phyloP scores from a whole-genome alignment of 92 coral and sea anemone genomes.

The Epizoanthus ramosus region DNA sequence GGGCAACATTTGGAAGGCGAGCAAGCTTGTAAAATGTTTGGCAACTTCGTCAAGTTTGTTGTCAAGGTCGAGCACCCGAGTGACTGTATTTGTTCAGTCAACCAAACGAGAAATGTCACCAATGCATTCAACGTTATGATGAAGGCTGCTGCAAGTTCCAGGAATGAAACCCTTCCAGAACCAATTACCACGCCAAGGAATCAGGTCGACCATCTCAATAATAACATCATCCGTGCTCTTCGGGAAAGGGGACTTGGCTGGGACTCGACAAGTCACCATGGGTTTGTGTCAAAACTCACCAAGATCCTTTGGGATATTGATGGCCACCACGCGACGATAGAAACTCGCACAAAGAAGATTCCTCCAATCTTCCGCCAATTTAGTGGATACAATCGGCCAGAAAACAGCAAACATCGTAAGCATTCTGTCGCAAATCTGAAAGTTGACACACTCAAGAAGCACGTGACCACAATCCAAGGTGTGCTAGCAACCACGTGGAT shows the following conservation, averaged over 20 bases:
- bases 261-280: slow-evolving; percentile 39
- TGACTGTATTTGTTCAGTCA: too few relatives aligned
- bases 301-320: slow-evolving; percentile 18
- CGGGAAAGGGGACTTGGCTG: slow-evolving; percentile 19
- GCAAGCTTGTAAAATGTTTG: slow-evolving; percentile 14
- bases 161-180: too few relatives aligned
- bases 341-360: slow-evolving; percentile 35
- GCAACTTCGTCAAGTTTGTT: slow-evolving; percentile 38
- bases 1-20: slow-evolving; percentile 32
- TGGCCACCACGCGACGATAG: slow-evolving; percentile 12
- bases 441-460: slow-evolving; percentile 13
- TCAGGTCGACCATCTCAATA: slow-evolving; percentile 20
- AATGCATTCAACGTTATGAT: slow-evolving; percentile 51
- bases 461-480: slow-evolving; percentile 26
- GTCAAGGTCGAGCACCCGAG: slow-evolving; percentile 31
- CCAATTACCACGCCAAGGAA: slow-evolving; percentile 34
- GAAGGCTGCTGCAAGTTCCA: slow-evolving; percentile 49
- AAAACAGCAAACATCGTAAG: slow-evolving; percentile 24
- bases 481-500: slow-evolving; percentile 18
- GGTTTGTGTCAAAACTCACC: slow-evolving; percentile 24
- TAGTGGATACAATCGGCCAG: slow-evolving; percentile 31
- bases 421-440: slow-evolving; percentile 4
- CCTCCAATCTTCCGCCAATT: slow-evolving; percentile 14
- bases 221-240: slow-evolving; percentile 7
- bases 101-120: slow-evolving; percentile 27